These are phyloP conservation scores for Falco rusticolus DNA, from an alignment of 2,797 vertebrate genomes.

Conservation along the genomic window DNA sequence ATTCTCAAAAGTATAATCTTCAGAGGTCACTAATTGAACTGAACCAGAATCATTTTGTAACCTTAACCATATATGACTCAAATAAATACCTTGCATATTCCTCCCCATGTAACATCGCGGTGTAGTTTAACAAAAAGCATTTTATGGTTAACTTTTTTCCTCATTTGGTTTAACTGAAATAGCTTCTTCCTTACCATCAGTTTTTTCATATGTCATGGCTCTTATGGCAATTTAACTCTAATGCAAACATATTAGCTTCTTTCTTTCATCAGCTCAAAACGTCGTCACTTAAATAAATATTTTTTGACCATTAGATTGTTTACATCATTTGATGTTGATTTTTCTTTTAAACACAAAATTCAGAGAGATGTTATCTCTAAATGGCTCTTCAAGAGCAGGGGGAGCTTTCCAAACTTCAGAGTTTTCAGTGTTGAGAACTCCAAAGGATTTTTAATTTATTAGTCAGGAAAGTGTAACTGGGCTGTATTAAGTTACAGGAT, in stretches of 20 bases:
- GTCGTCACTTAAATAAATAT: neutral
- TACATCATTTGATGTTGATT: neutral
- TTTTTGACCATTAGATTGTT: neutral
- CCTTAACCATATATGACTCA: neutral
- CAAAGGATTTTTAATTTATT: neutral
- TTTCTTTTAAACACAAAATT: neutral
- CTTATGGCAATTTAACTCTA: neutral
- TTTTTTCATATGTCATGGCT: neutral
- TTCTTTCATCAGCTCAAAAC: neutral
- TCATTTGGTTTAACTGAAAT: neutral
- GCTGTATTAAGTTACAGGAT: neutral
- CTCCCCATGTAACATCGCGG: neutral
- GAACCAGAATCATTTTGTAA: neutral
- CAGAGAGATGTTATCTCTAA: neutral
- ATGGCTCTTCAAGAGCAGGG: slow-evolving; percentile 46
- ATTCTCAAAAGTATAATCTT: neutral
- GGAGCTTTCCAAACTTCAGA: slow-evolving; percentile 33
- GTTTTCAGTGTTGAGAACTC: neutral
- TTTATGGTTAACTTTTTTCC: neutral
- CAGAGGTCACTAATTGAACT: neutral
- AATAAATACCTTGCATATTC: neutral
- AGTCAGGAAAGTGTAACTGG: neutral
- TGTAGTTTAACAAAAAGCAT: neutral
- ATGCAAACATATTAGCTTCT: neutral
- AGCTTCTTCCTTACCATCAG: neutral